These are phyloP conservation scores for Amphiura filiformis DNA, from an alignment of 35 echinoderm and acorn worm species.

Conservation along the genomic window DNA sequence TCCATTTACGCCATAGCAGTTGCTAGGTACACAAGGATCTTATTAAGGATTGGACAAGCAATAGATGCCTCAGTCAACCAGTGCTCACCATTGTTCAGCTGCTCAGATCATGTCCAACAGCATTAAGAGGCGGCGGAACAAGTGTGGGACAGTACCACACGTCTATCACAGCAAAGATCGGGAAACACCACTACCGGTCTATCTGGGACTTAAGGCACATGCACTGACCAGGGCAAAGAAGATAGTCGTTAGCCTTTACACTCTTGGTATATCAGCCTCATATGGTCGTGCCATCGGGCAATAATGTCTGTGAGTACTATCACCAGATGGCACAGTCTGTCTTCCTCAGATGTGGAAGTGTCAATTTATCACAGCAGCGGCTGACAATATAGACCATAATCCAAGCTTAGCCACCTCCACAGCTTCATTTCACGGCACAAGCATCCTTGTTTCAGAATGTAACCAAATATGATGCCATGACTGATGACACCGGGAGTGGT, in stretches of 20 bases:
- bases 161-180: background rate
- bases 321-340: no score
- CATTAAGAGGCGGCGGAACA: slow-evolving; percentile 1
- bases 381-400: no score
- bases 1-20: no score
- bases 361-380: no score
- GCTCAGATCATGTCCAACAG: background rate
- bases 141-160: background rate
- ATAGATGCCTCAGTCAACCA: background rate
- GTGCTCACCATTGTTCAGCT: slow-evolving; percentile 12
- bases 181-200: slow-evolving; percentile 51
- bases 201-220: slow-evolving; percentile 36
- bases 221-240: slow-evolving; percentile 10
- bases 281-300: slow-evolving; percentile 25
- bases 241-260: slow-evolving; percentile 27
- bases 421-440: no score
- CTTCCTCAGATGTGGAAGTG: no score
- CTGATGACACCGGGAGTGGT: no score
- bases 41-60: slow-evolving; percentile 14
- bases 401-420: no score
- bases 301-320: background rate
- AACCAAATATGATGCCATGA: no score
- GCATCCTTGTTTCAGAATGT: no score
- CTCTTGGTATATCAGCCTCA: slow-evolving; percentile 21
- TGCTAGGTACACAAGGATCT: no score